Conservation (phyloP, 2,797 vertebrate species). For the Capromys pilorides region DNA sequence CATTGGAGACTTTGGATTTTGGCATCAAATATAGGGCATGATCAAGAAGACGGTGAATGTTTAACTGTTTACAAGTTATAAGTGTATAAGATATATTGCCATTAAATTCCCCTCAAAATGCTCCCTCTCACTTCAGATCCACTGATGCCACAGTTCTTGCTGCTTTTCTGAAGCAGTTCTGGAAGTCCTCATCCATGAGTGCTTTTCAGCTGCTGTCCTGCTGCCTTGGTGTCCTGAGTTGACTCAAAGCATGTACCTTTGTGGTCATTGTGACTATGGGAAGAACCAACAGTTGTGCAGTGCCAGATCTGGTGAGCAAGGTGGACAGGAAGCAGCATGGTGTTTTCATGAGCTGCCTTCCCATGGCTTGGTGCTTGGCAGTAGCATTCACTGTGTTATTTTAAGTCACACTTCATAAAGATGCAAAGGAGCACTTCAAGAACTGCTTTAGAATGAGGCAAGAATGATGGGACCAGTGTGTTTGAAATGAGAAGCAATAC, state of each 20-base stretch:
- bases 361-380: neutral
- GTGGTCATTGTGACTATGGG: neutral
- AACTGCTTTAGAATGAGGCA: neutral
- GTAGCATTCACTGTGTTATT: neutral
- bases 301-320: neutral
- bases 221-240: neutral
- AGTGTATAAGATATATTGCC: neutral
- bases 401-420: neutral
- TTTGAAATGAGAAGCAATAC: neutral
- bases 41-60: neutral
- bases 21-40: neutral
- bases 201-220: neutral
- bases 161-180: neutral
- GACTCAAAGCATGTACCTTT: neutral
- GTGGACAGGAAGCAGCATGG: too few species aligned
- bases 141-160: neutral
- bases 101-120: neutral
- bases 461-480: neutral
- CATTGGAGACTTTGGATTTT: neutral
- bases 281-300: neutral
- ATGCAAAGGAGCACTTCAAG: neutral
- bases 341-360: neutral
- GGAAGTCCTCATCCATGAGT: neutral
- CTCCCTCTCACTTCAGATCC: neutral
- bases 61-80: neutral